Conservation (phyloP, 2,888 invertebrate genomes). For the Matsumyia berberina region DNA sequence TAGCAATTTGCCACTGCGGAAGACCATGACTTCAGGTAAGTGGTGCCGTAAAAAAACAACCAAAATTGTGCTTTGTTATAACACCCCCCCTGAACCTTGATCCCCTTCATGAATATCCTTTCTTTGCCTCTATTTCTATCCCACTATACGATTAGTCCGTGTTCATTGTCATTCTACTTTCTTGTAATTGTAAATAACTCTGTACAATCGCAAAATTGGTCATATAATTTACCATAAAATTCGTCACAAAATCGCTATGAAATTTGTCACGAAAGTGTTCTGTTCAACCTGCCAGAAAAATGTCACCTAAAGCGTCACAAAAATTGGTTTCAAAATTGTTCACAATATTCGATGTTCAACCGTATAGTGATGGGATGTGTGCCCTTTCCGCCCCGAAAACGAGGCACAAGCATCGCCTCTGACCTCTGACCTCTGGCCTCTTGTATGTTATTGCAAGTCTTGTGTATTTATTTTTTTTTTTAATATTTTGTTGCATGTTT, state of each 20-base stretch:
- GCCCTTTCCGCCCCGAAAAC: neutral
- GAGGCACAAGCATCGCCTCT: no score
- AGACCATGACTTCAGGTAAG: constrained; percentile 90
- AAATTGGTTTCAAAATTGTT: no score
- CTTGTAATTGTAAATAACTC: constrained; percentile 34
- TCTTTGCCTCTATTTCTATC: neutral
- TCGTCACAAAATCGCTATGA: no score
- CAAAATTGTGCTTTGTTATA: neutral
- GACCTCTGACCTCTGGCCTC: neutral
- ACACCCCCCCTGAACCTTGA: neutral
- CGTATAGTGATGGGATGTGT: constrained; percentile 6
- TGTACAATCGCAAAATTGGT: constrained; percentile 8
- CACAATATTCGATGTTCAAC: constrained; percentile 1
- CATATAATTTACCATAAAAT: no score
- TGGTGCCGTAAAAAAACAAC: constrained; percentile 57
- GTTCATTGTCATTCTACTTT: constrained; percentile 8
- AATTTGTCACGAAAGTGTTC: no score
- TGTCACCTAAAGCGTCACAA: no score
- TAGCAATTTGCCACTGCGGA: constrained; percentile 94
- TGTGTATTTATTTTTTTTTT: neutral
- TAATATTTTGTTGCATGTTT: neutral
- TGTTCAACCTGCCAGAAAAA: no score
- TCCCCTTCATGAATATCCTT: neutral
- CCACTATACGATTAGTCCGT: neutral
- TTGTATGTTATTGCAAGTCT: neutral